Conservation (phyloP, 2,888 invertebrate genomes). For the Trichogramma dendrolimi region DNA sequence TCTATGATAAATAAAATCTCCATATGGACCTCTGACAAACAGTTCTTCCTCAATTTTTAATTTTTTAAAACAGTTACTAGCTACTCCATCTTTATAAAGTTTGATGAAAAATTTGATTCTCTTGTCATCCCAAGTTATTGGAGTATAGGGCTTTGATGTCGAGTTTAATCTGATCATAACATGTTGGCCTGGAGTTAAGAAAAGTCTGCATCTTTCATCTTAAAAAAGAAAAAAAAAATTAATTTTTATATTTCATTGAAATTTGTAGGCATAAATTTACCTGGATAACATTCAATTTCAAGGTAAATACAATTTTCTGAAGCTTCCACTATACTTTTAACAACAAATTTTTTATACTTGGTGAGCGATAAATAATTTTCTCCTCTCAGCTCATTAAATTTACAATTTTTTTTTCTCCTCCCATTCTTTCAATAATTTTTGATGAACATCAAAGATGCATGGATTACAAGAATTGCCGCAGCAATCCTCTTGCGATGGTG, state of each 20-base stretch:
- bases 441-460: conserved; percentile 46
- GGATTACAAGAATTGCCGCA: conserved; percentile 46
- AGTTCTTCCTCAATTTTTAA: conserved; percentile 36
- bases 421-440: conserved; percentile 39
- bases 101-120: conserved; percentile 40
- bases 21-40: conserved; percentile 46
- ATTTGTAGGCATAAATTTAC: conserved; percentile 9
- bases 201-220: conserved; percentile 20
- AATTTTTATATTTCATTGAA: neutral
- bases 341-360: conserved; percentile 25
- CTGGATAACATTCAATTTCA: conserved; percentile 16
- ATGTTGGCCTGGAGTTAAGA: conserved; percentile 43
- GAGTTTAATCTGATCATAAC: conserved; percentile 37
- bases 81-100: conserved; percentile 40
- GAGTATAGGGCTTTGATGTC: conserved; percentile 43
- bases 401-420: conserved; percentile 30
- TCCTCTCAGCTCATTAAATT: conserved; percentile 12
- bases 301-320: conserved; percentile 31
- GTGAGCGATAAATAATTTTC: conserved; percentile 26
- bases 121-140: conserved; percentile 39
- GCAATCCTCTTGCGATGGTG: conserved; percentile 43
- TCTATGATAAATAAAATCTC: conserved; percentile 40
- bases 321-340: conserved; percentile 20
- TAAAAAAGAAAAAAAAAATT: neutral
- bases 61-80: conserved; percentile 37